A percentile compares a stretch with the other conserved stretches of the same genome.
phyloP scores from a whole-genome alignment of 2,113 vertebrate species.

The Cephalopterus ornatus region DNA sequence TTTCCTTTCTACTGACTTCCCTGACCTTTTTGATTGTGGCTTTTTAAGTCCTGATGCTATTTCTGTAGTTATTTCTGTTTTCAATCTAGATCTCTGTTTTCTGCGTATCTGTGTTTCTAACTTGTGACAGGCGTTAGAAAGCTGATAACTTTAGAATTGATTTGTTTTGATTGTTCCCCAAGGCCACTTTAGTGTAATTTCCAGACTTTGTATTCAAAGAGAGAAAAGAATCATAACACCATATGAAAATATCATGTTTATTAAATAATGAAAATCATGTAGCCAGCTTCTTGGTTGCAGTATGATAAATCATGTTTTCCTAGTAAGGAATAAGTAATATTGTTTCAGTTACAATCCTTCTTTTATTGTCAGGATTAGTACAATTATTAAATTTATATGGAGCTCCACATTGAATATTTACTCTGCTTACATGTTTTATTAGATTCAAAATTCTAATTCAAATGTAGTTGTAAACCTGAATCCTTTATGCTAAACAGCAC shows the following conservation, averaged over 20 bases:
- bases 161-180: not conserved
- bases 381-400: not conserved
- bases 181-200: not conserved
- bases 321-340: not conserved
- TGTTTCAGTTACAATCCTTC: not conserved
- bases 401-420: not conserved
- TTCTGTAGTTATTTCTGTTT: not conserved
- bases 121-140: not conserved
- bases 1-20: not conserved
- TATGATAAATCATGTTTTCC: slow-evolving; percentile 24
- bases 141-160: not conserved
- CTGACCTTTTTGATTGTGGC: not conserved
- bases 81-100: not conserved
- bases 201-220: not conserved
- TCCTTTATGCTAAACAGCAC: not conserved
- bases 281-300: not conserved
- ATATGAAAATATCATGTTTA: not conserved
- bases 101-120: not conserved
- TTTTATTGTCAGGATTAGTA: not conserved
- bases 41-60: not conserved
- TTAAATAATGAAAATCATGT: not conserved
- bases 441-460: not conserved
- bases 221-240: not conserved
- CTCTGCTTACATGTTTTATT: not conserved
- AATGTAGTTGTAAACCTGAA: not conserved